Evolutionary conservation across 2,113 vertebrate species (phyloP).

Genomic region (Pteronura brasiliensis): DNA sequence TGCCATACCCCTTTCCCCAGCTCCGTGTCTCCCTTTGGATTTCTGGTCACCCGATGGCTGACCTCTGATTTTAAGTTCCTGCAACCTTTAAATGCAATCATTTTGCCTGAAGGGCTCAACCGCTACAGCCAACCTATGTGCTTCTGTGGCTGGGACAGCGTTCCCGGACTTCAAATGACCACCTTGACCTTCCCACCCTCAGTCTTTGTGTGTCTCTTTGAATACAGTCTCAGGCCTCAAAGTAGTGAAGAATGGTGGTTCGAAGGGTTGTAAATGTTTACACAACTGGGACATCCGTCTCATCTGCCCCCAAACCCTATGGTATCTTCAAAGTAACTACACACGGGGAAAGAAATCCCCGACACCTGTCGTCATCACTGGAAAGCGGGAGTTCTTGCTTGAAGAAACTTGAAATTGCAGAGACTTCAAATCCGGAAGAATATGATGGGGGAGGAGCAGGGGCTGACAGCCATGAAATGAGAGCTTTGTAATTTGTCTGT

Average conservation of each 20-base stretch:
- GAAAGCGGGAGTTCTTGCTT: constrained; percentile 31
- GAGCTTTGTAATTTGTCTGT: not conserved
- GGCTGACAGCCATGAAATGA: constrained; percentile 50
- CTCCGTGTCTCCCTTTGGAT: not conserved
- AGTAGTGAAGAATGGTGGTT: not conserved
- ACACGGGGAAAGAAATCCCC: not conserved
- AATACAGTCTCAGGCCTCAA: not conserved
- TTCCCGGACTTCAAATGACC: not conserved
- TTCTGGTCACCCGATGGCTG: not conserved
- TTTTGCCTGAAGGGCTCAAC: not conserved
- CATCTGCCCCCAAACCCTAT: not conserved
- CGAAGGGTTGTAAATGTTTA: not conserved
- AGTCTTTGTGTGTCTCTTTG: not conserved
- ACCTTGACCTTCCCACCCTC: not conserved
- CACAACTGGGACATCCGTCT: not conserved
- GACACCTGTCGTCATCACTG: not conserved
- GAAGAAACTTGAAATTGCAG: constrained; percentile 47
- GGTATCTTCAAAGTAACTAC: not conserved
- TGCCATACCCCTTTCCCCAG: rapidly evolving
- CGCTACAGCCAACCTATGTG: not conserved
- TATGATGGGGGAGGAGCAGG: constrained; percentile 25
- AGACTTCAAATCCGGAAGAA: constrained; percentile 12
- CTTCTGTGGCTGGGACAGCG: not conserved
- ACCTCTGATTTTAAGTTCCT: not conserved
- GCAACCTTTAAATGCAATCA: not conserved